These are phyloP conservation scores for Dasyornis broadbenti DNA, from an alignment of 2,113 vertebrate genomes.

Conservation along the genomic window DNA sequence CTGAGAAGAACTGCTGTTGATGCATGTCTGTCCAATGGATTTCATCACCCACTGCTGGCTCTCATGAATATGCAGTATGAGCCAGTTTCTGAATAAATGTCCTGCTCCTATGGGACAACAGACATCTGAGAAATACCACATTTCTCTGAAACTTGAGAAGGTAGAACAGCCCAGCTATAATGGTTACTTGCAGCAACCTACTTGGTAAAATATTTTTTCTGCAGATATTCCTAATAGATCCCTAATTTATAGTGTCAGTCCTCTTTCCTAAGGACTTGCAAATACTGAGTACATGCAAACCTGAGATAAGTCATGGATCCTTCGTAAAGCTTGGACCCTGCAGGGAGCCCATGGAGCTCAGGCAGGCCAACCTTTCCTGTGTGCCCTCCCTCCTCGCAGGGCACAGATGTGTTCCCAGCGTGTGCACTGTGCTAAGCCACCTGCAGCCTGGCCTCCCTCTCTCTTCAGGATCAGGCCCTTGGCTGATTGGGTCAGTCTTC, in stretches of 20 bases:
- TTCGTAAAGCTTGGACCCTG: neutral
- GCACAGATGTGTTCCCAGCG: fast-evolving
- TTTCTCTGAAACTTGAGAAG: neutral
- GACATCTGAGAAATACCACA: neutral
- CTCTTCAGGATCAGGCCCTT: neutral
- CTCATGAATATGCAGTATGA: neutral
- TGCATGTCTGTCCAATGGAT: neutral
- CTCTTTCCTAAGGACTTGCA: neutral
- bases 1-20: neutral
- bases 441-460: neutral
- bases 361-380: neutral
- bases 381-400: neutral
- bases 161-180: neutral
- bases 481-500: neutral
- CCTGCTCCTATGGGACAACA: neutral
- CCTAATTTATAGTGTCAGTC: neutral
- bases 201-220: neutral
- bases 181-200: neutral
- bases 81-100: neutral
- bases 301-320: neutral
- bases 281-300: neutral
- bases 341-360: neutral
- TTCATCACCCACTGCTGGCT: neutral
- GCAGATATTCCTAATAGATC: neutral
- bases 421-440: neutral